These are phyloP conservation scores for Agapostemon virescens DNA, from an alignment of 2,888 invertebrate species.

Conservation along the genomic window DNA sequence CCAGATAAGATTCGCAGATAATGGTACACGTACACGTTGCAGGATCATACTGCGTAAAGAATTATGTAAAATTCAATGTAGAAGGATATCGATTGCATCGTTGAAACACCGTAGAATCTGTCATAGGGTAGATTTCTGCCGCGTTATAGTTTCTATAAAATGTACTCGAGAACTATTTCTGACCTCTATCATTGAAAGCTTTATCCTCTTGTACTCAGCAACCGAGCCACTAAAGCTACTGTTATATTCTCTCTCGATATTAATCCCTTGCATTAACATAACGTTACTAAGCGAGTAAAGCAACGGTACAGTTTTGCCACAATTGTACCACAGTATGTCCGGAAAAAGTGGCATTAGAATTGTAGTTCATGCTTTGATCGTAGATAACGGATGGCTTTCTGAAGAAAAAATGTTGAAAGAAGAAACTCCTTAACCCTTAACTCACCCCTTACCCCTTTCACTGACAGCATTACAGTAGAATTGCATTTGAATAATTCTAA, in stretches of 20 bases:
- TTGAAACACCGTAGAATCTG: neutral
- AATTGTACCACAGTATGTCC: neutral
- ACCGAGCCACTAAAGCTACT: neutral
- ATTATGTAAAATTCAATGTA: neutral
- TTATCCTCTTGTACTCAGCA: neutral
- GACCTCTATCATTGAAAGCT: constrained; percentile 2
- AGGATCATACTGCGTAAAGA: neutral
- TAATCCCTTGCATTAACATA: neutral
- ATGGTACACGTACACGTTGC: neutral
- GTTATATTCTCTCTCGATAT: neutral
- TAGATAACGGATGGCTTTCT: neutral
- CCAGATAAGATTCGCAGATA: neutral
- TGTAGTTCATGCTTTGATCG: neutral
- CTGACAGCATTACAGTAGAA: too few relatives aligned
- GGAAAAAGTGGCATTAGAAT: neutral
- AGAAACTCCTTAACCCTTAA: neutral
- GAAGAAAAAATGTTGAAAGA: neutral
- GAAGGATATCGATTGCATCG: neutral
- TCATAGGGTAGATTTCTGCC: neutral
- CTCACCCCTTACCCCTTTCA: too few relatives aligned
- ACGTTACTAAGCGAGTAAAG: neutral
- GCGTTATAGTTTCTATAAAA: neutral
- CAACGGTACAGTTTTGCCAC: neutral
- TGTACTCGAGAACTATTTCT: neutral
- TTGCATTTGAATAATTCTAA: neutral